Base-by-base conservation (phyloP, 2,797 vertebrate genomes). In the Coranthus polyacanthus region DNA sequence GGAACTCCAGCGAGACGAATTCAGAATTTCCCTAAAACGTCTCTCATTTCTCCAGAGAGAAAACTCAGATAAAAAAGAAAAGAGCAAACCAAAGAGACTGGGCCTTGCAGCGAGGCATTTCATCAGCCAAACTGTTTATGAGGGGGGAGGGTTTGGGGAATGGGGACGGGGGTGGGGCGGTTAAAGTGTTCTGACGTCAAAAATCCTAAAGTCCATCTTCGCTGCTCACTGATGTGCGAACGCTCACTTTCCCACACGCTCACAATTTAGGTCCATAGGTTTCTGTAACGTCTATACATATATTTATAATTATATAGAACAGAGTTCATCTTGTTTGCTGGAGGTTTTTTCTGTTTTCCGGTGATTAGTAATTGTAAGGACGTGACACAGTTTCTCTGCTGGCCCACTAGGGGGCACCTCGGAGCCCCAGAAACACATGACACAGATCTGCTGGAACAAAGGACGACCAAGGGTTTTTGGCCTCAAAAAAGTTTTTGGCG, bases 251-350 rank as follows among this genome's bases (percentile, higher is more conserved):
- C 45, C 43, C 72, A 76, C 78, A 77, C 42, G 20, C 62, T 79
- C 67, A 70, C 46, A 29, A 75, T 77, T 78, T 77, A 90, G 86
- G 89, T 92, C 89, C 89, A 74, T 82, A 86, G 69, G 78, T 85
- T 89, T 91, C 87, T 90, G 86, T 81, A 92, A 89, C 72, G 86
- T 93, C 91, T 94, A 91, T 92, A 91, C 89, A 91, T 91, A 82
- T 89, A 92, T 88, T 92, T 92, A 90, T 90, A 91, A 87, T 90
- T 83, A 85, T 91, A 92, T 87, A 88, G 89, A 88, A 90, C 86
- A 88, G 82, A 89, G 88, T 91, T 88, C 81, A 56, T 87, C 86
- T 88, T 57, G 80, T 87, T 84, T 72, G 89, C 88, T 84, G 87
- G 84, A 90, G 88, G 49, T 88, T 89, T 88, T 73, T 86, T 86